Conservation (phyloP, 2,888 invertebrate genomes). For the Herminia tarsipennalis region DNA sequence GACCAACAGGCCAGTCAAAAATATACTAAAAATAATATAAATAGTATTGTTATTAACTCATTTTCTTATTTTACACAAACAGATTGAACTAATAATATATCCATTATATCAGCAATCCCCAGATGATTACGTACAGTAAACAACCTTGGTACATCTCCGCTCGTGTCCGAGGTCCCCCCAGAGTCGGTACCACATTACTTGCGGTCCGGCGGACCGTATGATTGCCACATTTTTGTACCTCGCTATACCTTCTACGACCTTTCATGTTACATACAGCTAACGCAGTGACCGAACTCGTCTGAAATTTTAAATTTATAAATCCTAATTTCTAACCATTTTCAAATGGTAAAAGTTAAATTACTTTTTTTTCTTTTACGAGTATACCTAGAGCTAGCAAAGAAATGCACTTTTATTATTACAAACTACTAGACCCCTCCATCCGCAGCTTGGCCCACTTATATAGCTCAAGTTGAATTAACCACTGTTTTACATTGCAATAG, state of each 20-base stretch:
- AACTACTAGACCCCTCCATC: no score
- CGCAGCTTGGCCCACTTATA: no score
- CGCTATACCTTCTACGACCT: slow-evolving; percentile 12
- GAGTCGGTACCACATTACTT: slow-evolving; percentile 27
- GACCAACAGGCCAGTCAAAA: no score
- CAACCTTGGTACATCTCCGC: slow-evolving; percentile 3
- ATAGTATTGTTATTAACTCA: no score
- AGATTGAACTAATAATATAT: neutral
- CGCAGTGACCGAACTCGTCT: slow-evolving; percentile 12
- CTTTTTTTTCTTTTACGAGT: no score
- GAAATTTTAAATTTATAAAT: slow-evolving; percentile 17
- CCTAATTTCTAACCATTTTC: neutral
- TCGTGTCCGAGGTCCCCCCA: slow-evolving; percentile 5
- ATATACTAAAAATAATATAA: no score
- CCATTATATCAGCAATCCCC: neutral
- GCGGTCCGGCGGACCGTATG: slow-evolving; percentile 48
- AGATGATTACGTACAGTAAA: slow-evolving; percentile 5
- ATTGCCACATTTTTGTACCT: slow-evolving; percentile 47
- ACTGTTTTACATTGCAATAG: no score
- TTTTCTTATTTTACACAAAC: no score
- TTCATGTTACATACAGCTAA: slow-evolving; percentile 6
- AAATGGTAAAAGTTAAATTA: slow-evolving; percentile 1
- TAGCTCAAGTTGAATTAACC: no score
- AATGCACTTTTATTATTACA: no score
- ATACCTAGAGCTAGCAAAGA: no score